phyloP scores from a whole-genome alignment of 2,797 vertebrate species.

The Microtus obscurus region DNA sequence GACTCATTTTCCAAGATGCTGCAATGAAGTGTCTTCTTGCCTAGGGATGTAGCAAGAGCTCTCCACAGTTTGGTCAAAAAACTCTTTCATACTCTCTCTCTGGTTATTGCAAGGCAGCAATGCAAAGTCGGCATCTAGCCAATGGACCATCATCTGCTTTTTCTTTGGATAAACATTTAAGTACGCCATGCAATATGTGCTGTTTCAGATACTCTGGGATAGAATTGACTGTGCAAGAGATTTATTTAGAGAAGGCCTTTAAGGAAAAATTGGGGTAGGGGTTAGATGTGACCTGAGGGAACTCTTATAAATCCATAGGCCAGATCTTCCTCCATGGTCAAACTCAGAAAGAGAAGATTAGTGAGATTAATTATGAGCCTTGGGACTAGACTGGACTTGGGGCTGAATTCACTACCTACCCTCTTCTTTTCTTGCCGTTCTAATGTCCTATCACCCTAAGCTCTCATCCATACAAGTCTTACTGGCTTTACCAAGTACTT shows the following conservation, averaged over 20 bases:
- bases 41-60: conserved; percentile 28
- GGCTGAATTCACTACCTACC: neutral
- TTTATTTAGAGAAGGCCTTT: neutral
- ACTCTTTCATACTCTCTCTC: conserved; percentile 22
- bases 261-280: neutral
- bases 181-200: conserved; percentile 23
- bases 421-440: neutral
- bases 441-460: neutral
- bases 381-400: neutral
- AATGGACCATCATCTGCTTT: neutral
- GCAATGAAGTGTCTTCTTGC: neutral
- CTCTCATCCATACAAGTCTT: neutral
- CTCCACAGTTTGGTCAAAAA: neutral
- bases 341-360: neutral
- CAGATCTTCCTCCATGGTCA: neutral
- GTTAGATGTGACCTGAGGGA: neutral
- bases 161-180: conserved; percentile 28
- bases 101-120: conserved; percentile 46
- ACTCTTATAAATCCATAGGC: neutral
- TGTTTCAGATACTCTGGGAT: conserved; percentile 1
- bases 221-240: neutral
- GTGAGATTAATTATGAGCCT: neutral
- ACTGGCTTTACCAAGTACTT: neutral
- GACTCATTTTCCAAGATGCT: conserved; percentile 32
- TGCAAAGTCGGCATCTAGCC: neutral